Evolutionary conservation across 2,113 vertebrate genomes (phyloP).

Genomic region (Ctenodactylus gundi): DNA sequence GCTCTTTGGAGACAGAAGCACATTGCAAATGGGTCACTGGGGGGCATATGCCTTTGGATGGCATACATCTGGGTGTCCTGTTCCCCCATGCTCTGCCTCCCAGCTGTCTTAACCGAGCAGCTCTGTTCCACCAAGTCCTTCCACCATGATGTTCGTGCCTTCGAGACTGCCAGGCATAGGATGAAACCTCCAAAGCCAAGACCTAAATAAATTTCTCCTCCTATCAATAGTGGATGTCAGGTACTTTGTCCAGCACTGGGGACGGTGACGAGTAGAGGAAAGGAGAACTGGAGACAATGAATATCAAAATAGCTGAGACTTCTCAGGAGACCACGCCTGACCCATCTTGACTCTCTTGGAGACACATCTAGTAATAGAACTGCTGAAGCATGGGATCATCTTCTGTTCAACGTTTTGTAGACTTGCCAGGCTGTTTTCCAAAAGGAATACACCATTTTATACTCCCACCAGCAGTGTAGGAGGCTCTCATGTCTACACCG

Average conservation of each 20-base stretch:
- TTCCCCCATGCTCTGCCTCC: neutral
- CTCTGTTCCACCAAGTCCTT: neutral
- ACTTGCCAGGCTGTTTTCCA: neutral
- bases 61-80: neutral
- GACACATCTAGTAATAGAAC: neutral
- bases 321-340: neutral
- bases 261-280: neutral
- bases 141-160: neutral
- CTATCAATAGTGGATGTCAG: neutral
- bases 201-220: neutral
- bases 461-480: too few relatives aligned
- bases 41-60: neutral
- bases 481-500: neutral
- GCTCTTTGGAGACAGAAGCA: neutral
- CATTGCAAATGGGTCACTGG: neutral
- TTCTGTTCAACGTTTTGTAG: neutral
- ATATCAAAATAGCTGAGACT: neutral
- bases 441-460: neutral
- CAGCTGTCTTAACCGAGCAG: too few relatives aligned
- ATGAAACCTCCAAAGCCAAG: neutral
- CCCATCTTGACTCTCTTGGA: neutral
- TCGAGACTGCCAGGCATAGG: neutral
- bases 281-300: neutral
- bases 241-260: too few relatives aligned
- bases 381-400: neutral